Evolutionary conservation across 2,113 vertebrate genomes (phyloP), one percentile per base, ranked within the genome.

Genomic region (Plecturocebus donacophilus): DNA sequence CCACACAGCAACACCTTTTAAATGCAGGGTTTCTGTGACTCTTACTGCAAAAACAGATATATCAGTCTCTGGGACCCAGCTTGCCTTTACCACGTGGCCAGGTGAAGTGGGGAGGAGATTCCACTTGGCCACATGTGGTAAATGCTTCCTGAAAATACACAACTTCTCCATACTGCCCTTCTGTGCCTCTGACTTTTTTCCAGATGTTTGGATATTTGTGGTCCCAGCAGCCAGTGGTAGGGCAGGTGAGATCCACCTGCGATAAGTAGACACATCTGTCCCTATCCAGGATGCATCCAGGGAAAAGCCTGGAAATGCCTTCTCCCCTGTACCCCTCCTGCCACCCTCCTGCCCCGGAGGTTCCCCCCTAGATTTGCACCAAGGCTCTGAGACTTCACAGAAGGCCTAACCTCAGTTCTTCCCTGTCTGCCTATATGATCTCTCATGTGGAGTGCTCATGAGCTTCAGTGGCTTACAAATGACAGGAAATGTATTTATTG

Each of bases 401-500:
- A 71, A 3, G 64, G 30, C 8, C 58, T 64, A 13, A 25, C 70
- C 77, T 92, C 14, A 30, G 0, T 56, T 85, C 35, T n/a, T 58
- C 42, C 66, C 35, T n/a, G 5, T 40, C 45, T 81, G 61, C 35
- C 35, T 52, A 9, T 42, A 21, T 35, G 38, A 8, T 42, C 5
- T 47, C 10, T 66, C 30, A 0, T 5, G 4, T 3, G 11, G 16
- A 3, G 3, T 12, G 9, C 11, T 52, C n/a, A 21, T 35, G 19
- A 66, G 38, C 8, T 64, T 79, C 30, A 2, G 32, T 4, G 8
- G 21, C 71, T 47, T 49, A 54, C 30, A 38, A 64, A 52, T 70
- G 49, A n/a, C 13, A 49, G 86, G 13, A 80, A 52, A 32, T 6
- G 19, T 5, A 56, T 17, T 47, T 47, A 58, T 5, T 83, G 76